Conservation (phyloP, 2,113 vertebrate genomes). For the Eretmochelys imbricata region DNA sequence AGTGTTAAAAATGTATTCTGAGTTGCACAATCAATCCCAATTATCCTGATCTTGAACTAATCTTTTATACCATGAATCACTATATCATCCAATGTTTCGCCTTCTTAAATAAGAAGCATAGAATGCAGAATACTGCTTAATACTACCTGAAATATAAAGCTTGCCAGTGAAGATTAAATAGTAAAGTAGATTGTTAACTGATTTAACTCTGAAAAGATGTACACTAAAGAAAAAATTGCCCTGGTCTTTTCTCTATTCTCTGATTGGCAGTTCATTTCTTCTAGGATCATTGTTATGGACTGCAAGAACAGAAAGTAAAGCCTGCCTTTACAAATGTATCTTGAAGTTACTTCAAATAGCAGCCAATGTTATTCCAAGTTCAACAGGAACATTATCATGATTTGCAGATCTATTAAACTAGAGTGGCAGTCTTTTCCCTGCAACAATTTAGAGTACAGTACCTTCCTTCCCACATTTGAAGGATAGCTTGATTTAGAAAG, state of each 20-base stretch:
- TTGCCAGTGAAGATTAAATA: background rate
- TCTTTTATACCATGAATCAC: background rate
- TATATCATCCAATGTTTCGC: background rate
- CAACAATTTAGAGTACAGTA: background rate
- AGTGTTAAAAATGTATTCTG: background rate
- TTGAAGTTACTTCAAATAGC: slow-evolving; percentile 5
- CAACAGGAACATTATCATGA: background rate
- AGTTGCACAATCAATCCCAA: background rate
- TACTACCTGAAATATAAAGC: background rate
- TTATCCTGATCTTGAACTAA: background rate
- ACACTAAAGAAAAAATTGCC: background rate
- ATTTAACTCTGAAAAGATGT: slow-evolving; percentile 35
- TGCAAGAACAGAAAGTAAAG: slow-evolving; percentile 10
- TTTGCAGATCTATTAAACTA: background rate
- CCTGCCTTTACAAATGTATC: background rate
- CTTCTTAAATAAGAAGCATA: background rate
- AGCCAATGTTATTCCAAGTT: slow-evolving; percentile 33
- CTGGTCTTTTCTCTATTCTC: background rate
- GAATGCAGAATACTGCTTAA: background rate
- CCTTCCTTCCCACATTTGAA: background rate
- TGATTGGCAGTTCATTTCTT: slow-evolving; percentile 44
- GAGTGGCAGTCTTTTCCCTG: background rate
- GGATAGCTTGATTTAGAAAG: background rate
- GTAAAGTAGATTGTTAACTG: background rate
- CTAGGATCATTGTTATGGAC: background rate